Base-by-base conservation (phyloP, 2,888 invertebrate genomes). In the Rhimphoctona megacephalus region DNA sequence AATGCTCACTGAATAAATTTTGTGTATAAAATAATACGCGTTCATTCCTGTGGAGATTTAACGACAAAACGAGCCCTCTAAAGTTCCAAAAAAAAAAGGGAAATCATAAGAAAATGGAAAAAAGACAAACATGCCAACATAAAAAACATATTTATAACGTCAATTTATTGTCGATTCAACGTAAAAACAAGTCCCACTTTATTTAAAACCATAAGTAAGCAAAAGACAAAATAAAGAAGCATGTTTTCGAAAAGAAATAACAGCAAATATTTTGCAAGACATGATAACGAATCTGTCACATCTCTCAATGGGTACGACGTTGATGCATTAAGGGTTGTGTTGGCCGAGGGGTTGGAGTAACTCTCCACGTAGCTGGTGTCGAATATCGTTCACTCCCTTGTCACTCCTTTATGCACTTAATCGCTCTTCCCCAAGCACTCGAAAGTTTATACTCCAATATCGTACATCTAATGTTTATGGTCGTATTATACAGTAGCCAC, bases 291-390 rank as follows among this genome's bases (percentile, higher is more conserved):
- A 80, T 80, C 57, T 70, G 79, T 80, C 79, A 70, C 22, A 54
- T 66, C 69, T 54, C 77, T 81, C 66, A 64, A 61, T 61, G 52
- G 73, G 19, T 69, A 73, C 79, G 83, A 70, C 77, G 87, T 67
- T 82, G 82, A 84, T 81, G 88, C 82, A 88, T 88, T 85, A 85
- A 83, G 57, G 69, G 61, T 81, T 64, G 82, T 82, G 87, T 87
- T 84, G 88, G 81, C 85, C 72, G 77, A 84, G 57, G 69, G 81
- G 80, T 81, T 57, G 84, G 69, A 79, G 49, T 52, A 79, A n/a
- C 57, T 25, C 19, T 54, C 36, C 72, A 70, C 74, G 81, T 74
- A 76, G 73, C n/a, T 79, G 81, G 87, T 85, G 80, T 88, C 82
- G 70, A 83, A 82, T 88, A 79, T 87, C 85, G 74, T 52, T 74